These are phyloP conservation scores for Coelinius sp. DNA, from an alignment of 2,888 invertebrate species.

Conservation along the genomic window DNA sequence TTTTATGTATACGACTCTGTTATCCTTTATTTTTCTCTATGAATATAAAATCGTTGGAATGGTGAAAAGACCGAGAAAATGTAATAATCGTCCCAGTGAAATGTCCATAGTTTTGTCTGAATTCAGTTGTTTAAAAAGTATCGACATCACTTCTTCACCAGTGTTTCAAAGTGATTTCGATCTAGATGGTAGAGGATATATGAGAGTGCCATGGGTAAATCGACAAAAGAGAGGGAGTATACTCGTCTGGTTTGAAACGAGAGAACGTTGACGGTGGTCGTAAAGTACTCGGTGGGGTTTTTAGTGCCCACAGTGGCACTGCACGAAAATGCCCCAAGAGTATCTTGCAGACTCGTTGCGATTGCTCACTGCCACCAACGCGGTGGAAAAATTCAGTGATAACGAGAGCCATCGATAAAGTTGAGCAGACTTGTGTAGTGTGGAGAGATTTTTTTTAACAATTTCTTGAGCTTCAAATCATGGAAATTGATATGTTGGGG, in stretches of 20 bases:
- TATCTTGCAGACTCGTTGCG: not conserved
- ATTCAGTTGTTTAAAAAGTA: not conserved
- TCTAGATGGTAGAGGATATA: not conserved
- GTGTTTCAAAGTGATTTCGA: not conserved
- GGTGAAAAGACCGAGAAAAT: not conserved
- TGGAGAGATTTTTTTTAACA: not conserved
- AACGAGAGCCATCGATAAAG: not conserved
- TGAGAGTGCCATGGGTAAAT: not conserved
- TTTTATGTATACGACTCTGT: not conserved
- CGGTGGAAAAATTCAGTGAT: not conserved
- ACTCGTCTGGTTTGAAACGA: not conserved
- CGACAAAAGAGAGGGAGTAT: not conserved
- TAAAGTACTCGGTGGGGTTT: not conserved
- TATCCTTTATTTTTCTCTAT: not conserved
- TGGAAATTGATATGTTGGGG: not conserved
- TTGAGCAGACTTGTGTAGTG: not conserved
- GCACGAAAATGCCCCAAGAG: not conserved
- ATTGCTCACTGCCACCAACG: conserved; percentile 1
- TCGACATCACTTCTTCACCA: not conserved
- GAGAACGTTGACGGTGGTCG: conserved; percentile 2
- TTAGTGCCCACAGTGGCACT: not conserved
- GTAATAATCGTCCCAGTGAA: not conserved
- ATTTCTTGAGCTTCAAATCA: not conserved
- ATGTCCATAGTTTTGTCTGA: not conserved
- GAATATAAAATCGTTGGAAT: not conserved